Base-by-base conservation (phyloP, 2,888 invertebrate species). In the Punctoribates punctum region DNA sequence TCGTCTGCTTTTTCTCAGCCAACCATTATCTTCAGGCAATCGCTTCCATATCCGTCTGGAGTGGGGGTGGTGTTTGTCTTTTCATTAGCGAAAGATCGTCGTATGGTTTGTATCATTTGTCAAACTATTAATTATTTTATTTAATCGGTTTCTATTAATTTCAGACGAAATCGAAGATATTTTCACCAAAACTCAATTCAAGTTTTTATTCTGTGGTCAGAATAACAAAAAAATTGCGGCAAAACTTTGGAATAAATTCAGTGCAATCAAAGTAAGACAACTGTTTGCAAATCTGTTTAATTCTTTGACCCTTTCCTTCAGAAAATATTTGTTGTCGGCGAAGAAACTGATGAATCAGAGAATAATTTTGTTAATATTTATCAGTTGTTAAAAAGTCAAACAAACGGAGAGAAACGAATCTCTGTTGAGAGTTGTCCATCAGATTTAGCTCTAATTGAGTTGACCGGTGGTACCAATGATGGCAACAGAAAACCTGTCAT, bases 361-460 rank as follows among this genome's bases (percentile, higher is more conserved):
- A 42, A 38, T 70, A 29, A 42, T n/a, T 70, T 38, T 70, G 13
- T 29, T 4, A 70, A 70, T 70, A 34, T 70, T 70, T 15, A 20
- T 23, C 20, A 70, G 23, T 23, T 70, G 38, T 23, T 70, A 1
- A 70, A 34, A 2, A 6, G 42, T 1, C n/a, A 65, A 34, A n/a
- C n/a, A 23, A 62, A 9, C 13, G 29, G n/a, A 34, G n/a, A 38
- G 0, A 4, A 65, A 3, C 9, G 6, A 34, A 23, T 46, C 23
- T n/a, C 0, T 23, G 42, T 42, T 6, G 13, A 70, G 4, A 38
- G 17, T 1, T 8, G 38, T 23, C 23, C 17, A 9, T 70, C 46
- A 23, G 70, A 70, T 70, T n/a, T 42, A 23, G 70, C 70, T 15
- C 13, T 70, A n/a, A 70, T 70, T 70, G 70, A 70, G 42, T 23